Conservation (phyloP, 2,888 invertebrate species). For the Chrysolina haemoptera region DNA sequence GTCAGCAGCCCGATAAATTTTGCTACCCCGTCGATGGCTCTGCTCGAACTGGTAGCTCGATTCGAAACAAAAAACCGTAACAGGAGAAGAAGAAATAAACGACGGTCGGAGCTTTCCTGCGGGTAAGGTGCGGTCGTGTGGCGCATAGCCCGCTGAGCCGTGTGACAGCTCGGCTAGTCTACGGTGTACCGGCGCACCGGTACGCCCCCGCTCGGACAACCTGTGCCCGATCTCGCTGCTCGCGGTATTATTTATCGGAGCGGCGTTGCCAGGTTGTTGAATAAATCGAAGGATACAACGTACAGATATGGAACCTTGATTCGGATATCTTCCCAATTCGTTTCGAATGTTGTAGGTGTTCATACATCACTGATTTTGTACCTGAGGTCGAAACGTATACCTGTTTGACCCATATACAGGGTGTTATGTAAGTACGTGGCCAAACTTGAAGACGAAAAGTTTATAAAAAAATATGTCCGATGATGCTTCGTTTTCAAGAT, state of each 20-base stretch:
- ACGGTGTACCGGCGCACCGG: slow-evolving; percentile 50
- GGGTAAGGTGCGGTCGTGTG: slow-evolving; percentile 56
- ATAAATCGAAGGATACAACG: not conserved
- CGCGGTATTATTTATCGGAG: slow-evolving; percentile 42
- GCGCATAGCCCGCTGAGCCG: slow-evolving; percentile 58
- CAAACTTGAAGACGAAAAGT: too few species aligned
- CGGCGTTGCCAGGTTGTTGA: not conserved
- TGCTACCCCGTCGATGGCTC: not conserved
- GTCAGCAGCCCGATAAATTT: not conserved
- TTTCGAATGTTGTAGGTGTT: too few species aligned
- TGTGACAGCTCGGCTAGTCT: slow-evolving; percentile 56
- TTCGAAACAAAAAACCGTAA: slow-evolving; percentile 6
- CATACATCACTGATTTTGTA: too few species aligned
- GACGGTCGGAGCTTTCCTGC: slow-evolving; percentile 39
- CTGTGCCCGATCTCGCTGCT: slow-evolving; percentile 54
- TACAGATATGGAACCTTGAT: not conserved
- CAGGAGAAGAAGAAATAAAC: not conserved
- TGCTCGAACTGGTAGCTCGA: slow-evolving; percentile 9
- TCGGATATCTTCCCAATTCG: too few species aligned
- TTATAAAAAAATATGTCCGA: too few species aligned
- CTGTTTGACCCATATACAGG: too few species aligned
- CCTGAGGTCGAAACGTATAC: too few species aligned
- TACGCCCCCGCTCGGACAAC: slow-evolving; percentile 59
- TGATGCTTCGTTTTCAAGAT: too few species aligned
- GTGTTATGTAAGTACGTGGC: too few species aligned